phyloP scores from a whole-genome alignment of 2,113 vertebrate genomes.

The Paratilapia polleni region DNA sequence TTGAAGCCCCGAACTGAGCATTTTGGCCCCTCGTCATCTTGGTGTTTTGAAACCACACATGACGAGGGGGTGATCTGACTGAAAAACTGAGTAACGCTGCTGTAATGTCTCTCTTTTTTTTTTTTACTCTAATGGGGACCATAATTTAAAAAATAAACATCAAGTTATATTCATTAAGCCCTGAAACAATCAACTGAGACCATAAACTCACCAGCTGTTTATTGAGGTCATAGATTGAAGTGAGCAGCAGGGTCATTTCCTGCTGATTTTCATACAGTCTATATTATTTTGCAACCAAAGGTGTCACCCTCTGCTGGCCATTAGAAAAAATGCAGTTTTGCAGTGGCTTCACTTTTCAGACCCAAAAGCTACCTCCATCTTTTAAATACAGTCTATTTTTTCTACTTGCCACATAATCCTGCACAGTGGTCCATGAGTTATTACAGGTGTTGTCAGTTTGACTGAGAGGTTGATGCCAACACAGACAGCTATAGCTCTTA shows the following conservation, averaged over 20 bases:
- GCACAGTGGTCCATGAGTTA: too few species aligned
- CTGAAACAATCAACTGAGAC: not conserved
- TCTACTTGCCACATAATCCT: too few species aligned
- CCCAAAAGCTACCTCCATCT: not conserved
- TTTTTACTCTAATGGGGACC: not conserved
- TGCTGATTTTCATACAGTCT: not conserved
- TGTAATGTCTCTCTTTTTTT: not conserved
- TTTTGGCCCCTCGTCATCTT: not conserved
- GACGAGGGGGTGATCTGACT: not conserved
- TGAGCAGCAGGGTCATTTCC: not conserved
- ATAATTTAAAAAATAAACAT: constrained; percentile 1
- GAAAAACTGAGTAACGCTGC: not conserved
- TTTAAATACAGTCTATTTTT: not conserved
- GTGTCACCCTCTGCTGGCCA: not conserved
- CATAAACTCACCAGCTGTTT: not conserved
- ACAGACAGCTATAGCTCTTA: too few species aligned
- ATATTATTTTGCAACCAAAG: not conserved
- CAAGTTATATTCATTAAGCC: not conserved
- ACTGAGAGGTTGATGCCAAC: too few species aligned
- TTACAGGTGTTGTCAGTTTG: too few species aligned
- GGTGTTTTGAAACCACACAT: not conserved
- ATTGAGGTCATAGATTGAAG: not conserved
- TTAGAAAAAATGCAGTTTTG: not conserved
- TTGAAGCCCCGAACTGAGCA: not conserved
- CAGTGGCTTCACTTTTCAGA: not conserved